Evolutionary conservation across 2,113 vertebrate genomes (phyloP).

Genomic region (Toxostoma redivivum): DNA sequence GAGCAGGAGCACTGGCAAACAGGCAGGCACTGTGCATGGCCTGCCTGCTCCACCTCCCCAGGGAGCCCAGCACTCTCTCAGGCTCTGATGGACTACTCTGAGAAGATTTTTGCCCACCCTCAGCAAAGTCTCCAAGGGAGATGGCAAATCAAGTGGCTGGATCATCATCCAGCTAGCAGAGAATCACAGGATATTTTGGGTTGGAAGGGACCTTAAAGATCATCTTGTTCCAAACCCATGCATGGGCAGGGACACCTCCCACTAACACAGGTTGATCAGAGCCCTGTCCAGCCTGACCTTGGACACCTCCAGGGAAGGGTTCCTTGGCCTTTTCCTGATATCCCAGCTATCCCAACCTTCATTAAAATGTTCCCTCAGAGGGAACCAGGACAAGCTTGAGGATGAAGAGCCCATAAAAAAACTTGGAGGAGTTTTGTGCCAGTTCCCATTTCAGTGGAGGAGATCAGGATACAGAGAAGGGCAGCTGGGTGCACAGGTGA

Average conservation of each 20-base stretch:
- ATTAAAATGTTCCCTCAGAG: neutral
- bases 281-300: neutral
- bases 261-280: neutral
- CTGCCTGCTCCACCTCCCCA: neutral
- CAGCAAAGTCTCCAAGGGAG: neutral
- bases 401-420: neutral
- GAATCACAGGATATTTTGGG: neutral
- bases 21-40: neutral
- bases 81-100: neutral
- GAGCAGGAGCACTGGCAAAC: conserved; percentile 25
- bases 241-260: neutral
- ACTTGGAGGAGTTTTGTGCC: neutral
- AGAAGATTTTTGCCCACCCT: neutral
- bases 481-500: neutral
- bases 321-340: neutral
- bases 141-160: neutral
- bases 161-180: neutral
- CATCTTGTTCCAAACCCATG: fast-evolving
- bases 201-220: neutral
- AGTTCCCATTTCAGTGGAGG: neutral
- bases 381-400: neutral
- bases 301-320: neutral
- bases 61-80: neutral
- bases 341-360: neutral
- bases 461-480: neutral